Base-by-base conservation (phyloP, 2,113 vertebrate species). In the Probosciger aterrimus region DNA sequence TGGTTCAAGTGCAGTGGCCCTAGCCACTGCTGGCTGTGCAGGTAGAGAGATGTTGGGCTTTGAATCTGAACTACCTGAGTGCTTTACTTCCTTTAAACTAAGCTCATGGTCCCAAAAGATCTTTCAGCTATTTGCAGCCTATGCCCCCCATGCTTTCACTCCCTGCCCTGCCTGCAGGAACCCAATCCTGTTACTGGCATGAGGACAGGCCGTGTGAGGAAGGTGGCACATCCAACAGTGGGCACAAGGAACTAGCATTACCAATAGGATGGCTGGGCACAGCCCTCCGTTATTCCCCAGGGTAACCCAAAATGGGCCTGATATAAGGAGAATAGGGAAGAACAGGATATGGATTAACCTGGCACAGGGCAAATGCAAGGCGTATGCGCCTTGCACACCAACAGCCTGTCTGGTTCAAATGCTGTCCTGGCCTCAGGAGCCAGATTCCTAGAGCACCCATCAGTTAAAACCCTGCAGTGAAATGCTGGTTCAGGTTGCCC, bases 21-120 rank as follows among this genome's bases (percentile, higher is more conserved):
- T 16, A 28, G 41, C 10, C 2, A 12, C 17, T 0, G 1, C 23
- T 3, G 10, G 7, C n/a, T 55, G 33, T 41, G 49, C 33, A 39
- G 47, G 5, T 14, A 24, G 23, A 52, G 59, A 53, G 43, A 27
- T 35, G 70, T 2, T 2, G 59, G 44, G 31, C 37, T 68, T 69
- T 71, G 41, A 57, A 24, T 28, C 28, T 43, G 8, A 41, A 37
- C 30, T 14, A 27, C 7, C 16, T 27, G 23, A 25, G 25, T 13
- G 18, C 18, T 70, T 81, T 53, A 8, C 23, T 82, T 57, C 33
- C 53, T 69, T 39, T 43, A 5, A 15, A 71, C 28, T 6, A 33
- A 55, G 16, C 18, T 46, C n/a, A 28, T 0, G 6, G 46, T 8
- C 11, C 47, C 46, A 15, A 53, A 43, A 71, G 37, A n/a, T 71